Evolutionary conservation across 2,113 vertebrate species (phyloP).

Genomic region (Lophochroa leadbeateri): DNA sequence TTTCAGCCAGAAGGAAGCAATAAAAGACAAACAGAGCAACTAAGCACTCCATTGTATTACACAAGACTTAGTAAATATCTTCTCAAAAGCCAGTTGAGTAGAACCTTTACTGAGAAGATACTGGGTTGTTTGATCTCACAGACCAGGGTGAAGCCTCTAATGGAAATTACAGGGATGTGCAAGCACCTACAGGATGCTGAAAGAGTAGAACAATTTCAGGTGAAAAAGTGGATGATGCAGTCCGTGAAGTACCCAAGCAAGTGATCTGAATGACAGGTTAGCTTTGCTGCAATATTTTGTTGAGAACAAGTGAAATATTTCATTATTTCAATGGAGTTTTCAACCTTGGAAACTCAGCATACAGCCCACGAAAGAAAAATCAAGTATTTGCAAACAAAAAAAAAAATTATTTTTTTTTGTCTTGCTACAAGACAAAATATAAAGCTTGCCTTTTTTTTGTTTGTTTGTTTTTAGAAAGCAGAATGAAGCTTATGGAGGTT

Average conservation of each 20-base stretch:
- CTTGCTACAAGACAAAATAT: not conserved
- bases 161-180: not conserved
- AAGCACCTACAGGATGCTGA: not conserved
- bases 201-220: not conserved
- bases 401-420: not conserved
- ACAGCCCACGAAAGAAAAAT: not conserved
- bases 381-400: not conserved
- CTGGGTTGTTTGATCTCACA: not conserved
- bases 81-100: not conserved
- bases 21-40: not conserved
- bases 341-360: not conserved
- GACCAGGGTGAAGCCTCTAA: not conserved
- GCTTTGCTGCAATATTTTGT: not conserved
- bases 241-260: not conserved
- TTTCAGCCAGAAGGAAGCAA: not conserved
- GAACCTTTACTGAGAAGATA: not conserved
- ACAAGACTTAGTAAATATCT: not conserved
- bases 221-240: not conserved
- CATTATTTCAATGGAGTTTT: not conserved
- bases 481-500: not conserved
- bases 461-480: not conserved
- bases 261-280: not conserved
- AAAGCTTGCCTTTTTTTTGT: not conserved
- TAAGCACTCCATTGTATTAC: not conserved
- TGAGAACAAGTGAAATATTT: not conserved